A percentile compares a stretch with the other conserved stretches of the same genome.
These are phyloP conservation scores for Crocuta crocuta DNA, from an alignment of 2,113 vertebrate species.

Conservation along the genomic window DNA sequence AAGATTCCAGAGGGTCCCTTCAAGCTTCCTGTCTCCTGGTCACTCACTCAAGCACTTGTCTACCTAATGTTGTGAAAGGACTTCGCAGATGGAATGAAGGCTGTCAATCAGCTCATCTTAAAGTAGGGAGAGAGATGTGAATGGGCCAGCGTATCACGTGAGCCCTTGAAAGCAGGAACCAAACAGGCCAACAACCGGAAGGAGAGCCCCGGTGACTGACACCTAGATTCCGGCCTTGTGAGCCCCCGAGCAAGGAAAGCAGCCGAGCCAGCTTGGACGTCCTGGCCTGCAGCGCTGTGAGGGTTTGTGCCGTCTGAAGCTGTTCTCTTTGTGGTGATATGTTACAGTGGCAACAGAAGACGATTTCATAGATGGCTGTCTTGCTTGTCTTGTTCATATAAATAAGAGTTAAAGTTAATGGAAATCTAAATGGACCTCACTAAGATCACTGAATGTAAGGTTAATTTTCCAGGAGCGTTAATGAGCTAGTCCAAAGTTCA, in stretches of 20 bases:
- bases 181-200: no score
- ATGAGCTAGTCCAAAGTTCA: slow-evolving; percentile 22
- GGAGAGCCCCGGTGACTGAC: background rate
- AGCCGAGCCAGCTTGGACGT: background rate
- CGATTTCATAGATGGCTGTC: background rate
- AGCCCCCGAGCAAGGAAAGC: background rate
- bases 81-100: background rate
- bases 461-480: slow-evolving; percentile 30
- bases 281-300: background rate
- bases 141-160: background rate
- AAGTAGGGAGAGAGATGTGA: background rate
- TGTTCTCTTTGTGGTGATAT: background rate
- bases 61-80: background rate
- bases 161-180: background rate
- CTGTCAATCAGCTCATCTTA: background rate
- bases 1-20: background rate
- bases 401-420: slow-evolving; percentile 23
- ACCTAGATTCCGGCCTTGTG: background rate
- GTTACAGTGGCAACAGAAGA: slow-evolving; percentile 29
- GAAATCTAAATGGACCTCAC: slow-evolving; percentile 18
- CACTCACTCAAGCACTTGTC: background rate
- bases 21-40: background rate
- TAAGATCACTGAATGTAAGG: background rate
- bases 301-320: background rate
- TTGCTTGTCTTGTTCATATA: background rate